phyloP scores from a whole-genome alignment of 2,888 invertebrate species.

The Halictus ligatus region DNA sequence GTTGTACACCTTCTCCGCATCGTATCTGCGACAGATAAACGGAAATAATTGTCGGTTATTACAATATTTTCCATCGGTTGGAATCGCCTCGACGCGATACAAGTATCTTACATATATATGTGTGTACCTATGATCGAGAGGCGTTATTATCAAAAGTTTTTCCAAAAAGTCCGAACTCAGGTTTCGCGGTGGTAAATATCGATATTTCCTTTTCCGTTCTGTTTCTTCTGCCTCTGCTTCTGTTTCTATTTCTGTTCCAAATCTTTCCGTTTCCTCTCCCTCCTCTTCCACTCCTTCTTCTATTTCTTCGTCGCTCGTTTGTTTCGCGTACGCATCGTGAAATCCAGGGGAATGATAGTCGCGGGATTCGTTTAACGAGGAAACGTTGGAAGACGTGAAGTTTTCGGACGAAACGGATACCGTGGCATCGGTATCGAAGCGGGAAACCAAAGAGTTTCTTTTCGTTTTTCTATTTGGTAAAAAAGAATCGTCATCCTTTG shows the following conservation, averaged over 20 bases:
- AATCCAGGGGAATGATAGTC: background rate
- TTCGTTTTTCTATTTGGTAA: conserved; percentile 74
- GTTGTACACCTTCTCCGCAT: conserved; percentile 77
- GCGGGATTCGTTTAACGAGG: conserved; percentile 56
- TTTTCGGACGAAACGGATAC: conserved; percentile 19
- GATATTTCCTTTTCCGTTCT: background rate
- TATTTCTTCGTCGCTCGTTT: background rate
- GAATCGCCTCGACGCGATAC: too few species aligned
- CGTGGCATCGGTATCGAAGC: conserved; percentile 20
- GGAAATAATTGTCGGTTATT: background rate
- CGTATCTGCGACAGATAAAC: conserved; percentile 72
- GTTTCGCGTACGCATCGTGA: background rate
- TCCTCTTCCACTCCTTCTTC: background rate
- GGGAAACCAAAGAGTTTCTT: conserved; percentile 67
- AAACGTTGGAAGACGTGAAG: conserved; percentile 72
- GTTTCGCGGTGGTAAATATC: conserved; percentile 70
- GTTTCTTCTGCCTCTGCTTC: background rate
- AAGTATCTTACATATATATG: too few species aligned
- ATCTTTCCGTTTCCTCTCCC: background rate
- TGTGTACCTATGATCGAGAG: conserved; percentile 80
- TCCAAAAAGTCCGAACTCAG: conserved; percentile 73
- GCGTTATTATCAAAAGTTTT: conserved; percentile 79
- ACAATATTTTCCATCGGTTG: too few species aligned
- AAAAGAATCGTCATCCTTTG: conserved; percentile 78
- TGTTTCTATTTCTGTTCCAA: background rate